phyloP scores from a whole-genome alignment of 2,888 invertebrate genomes.

The Seira ritae region DNA sequence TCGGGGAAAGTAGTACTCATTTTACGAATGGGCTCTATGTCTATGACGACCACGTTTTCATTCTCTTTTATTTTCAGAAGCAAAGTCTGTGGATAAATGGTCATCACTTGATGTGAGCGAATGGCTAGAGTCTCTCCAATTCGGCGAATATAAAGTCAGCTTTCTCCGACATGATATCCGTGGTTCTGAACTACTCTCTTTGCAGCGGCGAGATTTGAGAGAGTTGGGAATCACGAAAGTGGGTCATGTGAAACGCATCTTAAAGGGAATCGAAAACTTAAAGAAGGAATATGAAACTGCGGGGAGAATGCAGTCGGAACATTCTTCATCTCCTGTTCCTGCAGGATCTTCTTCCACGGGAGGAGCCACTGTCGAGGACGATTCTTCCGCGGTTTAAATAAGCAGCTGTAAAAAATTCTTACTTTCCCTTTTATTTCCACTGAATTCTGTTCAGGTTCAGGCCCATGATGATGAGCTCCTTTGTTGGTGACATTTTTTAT shows the following conservation, averaged over 20 bases:
- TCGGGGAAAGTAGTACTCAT: conserved; percentile 1
- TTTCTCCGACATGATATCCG: conserved; percentile 94
- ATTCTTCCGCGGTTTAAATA: no score
- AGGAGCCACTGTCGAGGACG: conserved; percentile 21
- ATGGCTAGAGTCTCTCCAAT: conserved; percentile 92
- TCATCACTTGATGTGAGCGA: conserved; percentile 91
- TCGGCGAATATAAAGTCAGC: conserved; percentile 93
- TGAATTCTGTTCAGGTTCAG: no score
- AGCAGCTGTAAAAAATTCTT: no score
- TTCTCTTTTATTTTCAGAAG: conserved; percentile 62
- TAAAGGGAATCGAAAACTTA: conserved; percentile 94
- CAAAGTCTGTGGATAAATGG: conserved; percentile 79
- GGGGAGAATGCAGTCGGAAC: conserved; percentile 3
- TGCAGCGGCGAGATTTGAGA: conserved; percentile 90
- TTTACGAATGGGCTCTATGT: no score
- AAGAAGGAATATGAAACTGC: conserved; percentile 59
- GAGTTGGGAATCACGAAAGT: conserved; percentile 96
- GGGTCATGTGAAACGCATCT: conserved; percentile 95
- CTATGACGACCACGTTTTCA: background rate
- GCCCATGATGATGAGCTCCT: no score
- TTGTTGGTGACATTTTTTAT: no score
- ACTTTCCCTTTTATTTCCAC: no score
- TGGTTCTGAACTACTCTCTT: conserved; percentile 89
- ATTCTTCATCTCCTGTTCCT: conserved; percentile 6
- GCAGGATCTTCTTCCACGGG: no score